Conservation (phyloP, 2,888 invertebrate genomes). For the Rotaria magnacalcarata region DNA sequence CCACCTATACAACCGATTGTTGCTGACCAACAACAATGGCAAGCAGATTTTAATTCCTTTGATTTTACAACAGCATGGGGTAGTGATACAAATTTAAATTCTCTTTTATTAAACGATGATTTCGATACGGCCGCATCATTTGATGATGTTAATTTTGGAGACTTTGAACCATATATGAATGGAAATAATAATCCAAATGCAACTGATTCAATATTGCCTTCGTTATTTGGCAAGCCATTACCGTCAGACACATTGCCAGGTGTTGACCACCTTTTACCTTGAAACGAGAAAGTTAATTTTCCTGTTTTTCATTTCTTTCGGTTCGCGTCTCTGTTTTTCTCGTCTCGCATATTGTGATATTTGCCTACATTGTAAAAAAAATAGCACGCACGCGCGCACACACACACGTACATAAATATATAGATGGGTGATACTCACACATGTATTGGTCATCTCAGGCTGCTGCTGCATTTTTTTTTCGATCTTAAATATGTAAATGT, state of each 20-base stretch:
- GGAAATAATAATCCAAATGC: background rate
- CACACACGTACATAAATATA: background rate
- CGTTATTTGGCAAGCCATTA: constrained; percentile 15
- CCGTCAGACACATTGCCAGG: constrained; percentile 17
- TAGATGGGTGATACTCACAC: background rate
- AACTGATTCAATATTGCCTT: background rate
- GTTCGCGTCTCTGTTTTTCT: background rate
- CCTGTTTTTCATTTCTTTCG: background rate
- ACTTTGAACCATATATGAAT: constrained; percentile 32
- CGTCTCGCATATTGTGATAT: constrained; percentile 35
- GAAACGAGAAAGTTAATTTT: background rate
- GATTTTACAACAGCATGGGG: background rate
- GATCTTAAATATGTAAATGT: background rate
- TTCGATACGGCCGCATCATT: constrained; percentile 24
- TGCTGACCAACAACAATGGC: constrained; percentile 27
- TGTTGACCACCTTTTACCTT: constrained; percentile 9
- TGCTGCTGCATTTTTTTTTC: background rate
- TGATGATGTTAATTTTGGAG: constrained; percentile 29
- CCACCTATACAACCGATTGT: background rate
- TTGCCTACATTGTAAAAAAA: background rate
- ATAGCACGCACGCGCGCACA: background rate
- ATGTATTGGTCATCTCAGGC: constrained; percentile 20
- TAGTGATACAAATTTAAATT: constrained; percentile 30
- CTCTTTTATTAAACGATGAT: constrained; percentile 36
- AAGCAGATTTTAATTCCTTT: constrained; percentile 35